Percentiles rank a stretch among this genome's conserved stretches.
These are phyloP conservation scores for Drosophila melanogaster DNA, from an alignment of 1,140 invertebrate genomes.

Conservation along the genomic window Release_6_plus_ISO1_MT NT_033777.3:6487001-6487500, in stretches of 20 bases:
- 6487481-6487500: slow-evolving; percentile 73
- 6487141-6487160: slow-evolving; percentile 22
- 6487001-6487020: slow-evolving; percentile 76
- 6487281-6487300: slow-evolving; percentile 63
- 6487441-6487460: slow-evolving; percentile 71
- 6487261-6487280: slow-evolving; percentile 73
- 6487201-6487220: neutral
- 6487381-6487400: neutral
- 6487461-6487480: slow-evolving; percentile 67
- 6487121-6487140: slow-evolving; percentile 6
- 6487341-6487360: neutral
- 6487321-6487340: slow-evolving; percentile 60
- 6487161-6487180: slow-evolving; percentile 31
- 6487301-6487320: slow-evolving; percentile 77
- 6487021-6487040: slow-evolving; percentile 60
- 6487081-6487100: slow-evolving; percentile 33
- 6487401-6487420: slow-evolving; percentile 22
- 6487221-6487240: neutral
- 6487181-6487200: slow-evolving; percentile 20
- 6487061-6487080: slow-evolving; percentile 46
- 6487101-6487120: slow-evolving; percentile 34
- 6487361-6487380: neutral
- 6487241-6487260: slow-evolving; percentile 79
- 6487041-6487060: slow-evolving; percentile 68
- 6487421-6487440: slow-evolving; percentile 62